phyloP scores from a whole-genome alignment of 2,888 invertebrate species.

The Lasioglossum pauxillum region DNA sequence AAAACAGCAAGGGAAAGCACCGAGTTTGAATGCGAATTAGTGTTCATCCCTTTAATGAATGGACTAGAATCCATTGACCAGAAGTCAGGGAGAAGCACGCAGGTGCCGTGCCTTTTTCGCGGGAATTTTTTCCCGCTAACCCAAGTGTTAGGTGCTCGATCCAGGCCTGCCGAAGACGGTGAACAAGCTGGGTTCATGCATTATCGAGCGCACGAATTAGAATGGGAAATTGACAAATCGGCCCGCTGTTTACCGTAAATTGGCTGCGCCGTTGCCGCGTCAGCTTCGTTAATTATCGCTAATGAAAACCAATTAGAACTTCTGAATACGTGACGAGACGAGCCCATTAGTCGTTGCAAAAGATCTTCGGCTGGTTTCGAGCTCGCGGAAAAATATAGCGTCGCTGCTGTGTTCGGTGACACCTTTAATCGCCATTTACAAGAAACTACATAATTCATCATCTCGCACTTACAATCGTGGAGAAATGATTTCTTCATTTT shows the following conservation, averaged over 20 bases:
- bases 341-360: conserved; percentile 44
- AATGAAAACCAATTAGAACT: conserved; percentile 71
- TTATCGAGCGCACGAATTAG: conserved; percentile 40
- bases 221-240: conserved; percentile 52
- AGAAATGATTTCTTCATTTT: too few relatives aligned
- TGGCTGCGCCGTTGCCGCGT: conserved; percentile 40
- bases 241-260: conserved; percentile 44
- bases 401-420: conserved; percentile 4
- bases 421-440: not conserved
- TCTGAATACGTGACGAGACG: conserved; percentile 50
- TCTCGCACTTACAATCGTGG: too few relatives aligned
- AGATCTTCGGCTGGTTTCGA: conserved; percentile 32
- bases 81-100: not conserved
- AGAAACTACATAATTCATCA: not conserved
- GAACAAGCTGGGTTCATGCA: not conserved
- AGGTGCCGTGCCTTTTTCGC: not conserved
- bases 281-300: conserved; percentile 66
- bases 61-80: not conserved
- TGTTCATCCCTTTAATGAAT: not conserved
- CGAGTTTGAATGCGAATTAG: not conserved
- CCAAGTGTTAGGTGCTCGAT: not conserved
- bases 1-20: not conserved
- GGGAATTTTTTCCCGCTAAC: not conserved
- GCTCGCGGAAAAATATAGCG: conserved; percentile 21
- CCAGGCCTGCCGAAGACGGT: not conserved